A percentile compares a stretch with the other conserved stretches of the same genome.
Evolutionary conservation across 2,113 vertebrate species (phyloP).

Genomic region (Charadrius vociferus): DNA sequence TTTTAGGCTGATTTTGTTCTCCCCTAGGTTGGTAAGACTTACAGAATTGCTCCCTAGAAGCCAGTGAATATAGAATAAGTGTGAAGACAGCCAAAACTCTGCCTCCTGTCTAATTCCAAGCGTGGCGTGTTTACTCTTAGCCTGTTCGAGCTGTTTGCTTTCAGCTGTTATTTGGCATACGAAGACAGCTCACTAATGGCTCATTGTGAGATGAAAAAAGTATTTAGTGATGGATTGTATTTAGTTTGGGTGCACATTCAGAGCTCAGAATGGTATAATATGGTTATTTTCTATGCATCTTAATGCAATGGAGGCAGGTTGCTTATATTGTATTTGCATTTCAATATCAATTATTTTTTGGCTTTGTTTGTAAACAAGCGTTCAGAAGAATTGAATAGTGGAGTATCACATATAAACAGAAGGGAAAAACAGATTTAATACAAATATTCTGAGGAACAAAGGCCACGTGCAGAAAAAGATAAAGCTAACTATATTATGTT

Average conservation of each 20-base stretch:
- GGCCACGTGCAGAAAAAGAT: neutral
- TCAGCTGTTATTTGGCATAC: neutral
- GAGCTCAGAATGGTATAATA: neutral
- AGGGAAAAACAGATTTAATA: neutral
- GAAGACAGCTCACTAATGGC: neutral
- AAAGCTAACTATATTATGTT: neutral
- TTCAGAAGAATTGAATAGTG: neutral
- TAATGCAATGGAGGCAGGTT: neutral
- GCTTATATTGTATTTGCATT: neutral
- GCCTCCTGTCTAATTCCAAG: neutral
- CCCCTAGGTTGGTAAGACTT: neutral
- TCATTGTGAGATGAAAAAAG: neutral
- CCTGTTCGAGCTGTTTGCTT: neutral
- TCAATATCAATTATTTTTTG: neutral
- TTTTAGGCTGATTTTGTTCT: neutral
- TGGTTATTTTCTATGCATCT: neutral
- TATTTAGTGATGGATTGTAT: neutral
- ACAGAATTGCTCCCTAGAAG: neutral
- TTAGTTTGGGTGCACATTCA: neutral
- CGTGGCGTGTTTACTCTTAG: neutral
- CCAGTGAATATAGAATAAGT: neutral
- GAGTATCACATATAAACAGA: neutral
- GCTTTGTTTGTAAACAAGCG: neutral
- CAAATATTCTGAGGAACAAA: neutral
- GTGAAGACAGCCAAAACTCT: neutral